A percentile compares a stretch with the other conserved stretches of the same genome.
Evolutionary conservation across 2,888 invertebrate genomes (phyloP).

Genomic region (Micoletzkya japonica): DNA sequence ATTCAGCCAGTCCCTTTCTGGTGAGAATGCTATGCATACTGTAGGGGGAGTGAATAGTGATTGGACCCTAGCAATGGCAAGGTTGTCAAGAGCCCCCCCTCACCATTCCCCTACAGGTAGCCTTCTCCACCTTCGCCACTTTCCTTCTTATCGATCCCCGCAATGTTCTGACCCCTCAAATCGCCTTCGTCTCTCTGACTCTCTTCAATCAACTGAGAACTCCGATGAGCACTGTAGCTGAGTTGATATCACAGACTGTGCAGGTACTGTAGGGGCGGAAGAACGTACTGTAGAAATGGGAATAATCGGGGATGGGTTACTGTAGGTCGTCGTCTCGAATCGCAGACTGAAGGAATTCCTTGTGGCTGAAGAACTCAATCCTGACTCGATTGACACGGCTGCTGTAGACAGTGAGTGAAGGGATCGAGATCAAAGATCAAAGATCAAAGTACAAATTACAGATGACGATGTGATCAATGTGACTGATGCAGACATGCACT

Average conservation of each 20-base stretch:
- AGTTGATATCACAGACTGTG: slow-evolving; percentile 62
- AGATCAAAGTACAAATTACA: slow-evolving; percentile 25
- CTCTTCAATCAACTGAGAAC: slow-evolving; percentile 95
- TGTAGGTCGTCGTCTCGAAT: slow-evolving; percentile 55
- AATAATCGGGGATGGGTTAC: not conserved
- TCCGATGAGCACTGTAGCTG: slow-evolving; percentile 86
- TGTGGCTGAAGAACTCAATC: slow-evolving; percentile 44
- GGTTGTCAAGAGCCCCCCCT: not conserved
- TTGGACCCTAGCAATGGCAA: not conserved
- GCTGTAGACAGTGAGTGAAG: slow-evolving; percentile 44
- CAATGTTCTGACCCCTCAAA: slow-evolving; percentile 66
- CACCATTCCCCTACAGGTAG: slow-evolving; percentile 41
- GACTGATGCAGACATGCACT: slow-evolving; percentile 45
- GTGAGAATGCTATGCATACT: slow-evolving; percentile 28
- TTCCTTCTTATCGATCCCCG: slow-evolving; percentile 53
- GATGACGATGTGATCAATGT: slow-evolving; percentile 53
- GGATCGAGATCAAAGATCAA: not conserved
- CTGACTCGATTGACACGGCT: slow-evolving; percentile 34
- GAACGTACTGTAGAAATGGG: not conserved
- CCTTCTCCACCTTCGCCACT: slow-evolving; percentile 61
- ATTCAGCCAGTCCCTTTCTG: slow-evolving; percentile 59
- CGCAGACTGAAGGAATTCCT: slow-evolving; percentile 58
- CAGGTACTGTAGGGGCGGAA: slow-evolving; percentile 40
- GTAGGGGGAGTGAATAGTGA: not conserved
- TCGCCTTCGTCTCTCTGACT: slow-evolving; percentile 93